Conservation (phyloP, 2,113 vertebrate genomes). For the Myiozetetes cayanensis region DNA sequence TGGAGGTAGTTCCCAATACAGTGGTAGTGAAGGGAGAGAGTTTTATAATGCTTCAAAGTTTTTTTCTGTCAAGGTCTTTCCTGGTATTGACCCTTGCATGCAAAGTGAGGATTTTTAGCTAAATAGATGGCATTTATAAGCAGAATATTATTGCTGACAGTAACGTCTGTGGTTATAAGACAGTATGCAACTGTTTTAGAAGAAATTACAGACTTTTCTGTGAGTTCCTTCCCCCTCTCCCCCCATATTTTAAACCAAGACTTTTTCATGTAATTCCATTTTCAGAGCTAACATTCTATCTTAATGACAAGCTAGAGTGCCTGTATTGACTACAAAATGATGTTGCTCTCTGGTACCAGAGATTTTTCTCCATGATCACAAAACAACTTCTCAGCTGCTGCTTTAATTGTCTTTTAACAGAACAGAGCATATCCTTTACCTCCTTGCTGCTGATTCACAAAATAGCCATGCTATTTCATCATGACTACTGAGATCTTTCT, state of each 20-base stretch:
- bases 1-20: not conserved
- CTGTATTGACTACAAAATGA: not conserved
- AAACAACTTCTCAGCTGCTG: not conserved
- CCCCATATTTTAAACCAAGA: not conserved
- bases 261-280: not conserved
- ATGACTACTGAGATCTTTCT: not conserved
- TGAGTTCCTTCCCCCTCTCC: rapidly evolving
- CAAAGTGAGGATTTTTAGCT: not conserved
- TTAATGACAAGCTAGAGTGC: not conserved
- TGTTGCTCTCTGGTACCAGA: not conserved
- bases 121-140: not conserved
- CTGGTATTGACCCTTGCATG: not conserved
- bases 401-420: not conserved
- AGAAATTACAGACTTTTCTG: not conserved
- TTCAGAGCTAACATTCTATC: not conserved
- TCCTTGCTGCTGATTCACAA: not conserved
- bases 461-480: not conserved
- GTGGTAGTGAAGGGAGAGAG: not conserved
- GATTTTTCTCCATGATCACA: not conserved
- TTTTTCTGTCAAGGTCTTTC: not conserved
- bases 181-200: not conserved
- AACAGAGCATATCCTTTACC: not conserved
- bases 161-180: not conserved
- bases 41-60: not conserved
- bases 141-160: not conserved